Evolutionary conservation across 2,888 invertebrate species (phyloP).

Genomic region (Blastobasis adustella): DNA sequence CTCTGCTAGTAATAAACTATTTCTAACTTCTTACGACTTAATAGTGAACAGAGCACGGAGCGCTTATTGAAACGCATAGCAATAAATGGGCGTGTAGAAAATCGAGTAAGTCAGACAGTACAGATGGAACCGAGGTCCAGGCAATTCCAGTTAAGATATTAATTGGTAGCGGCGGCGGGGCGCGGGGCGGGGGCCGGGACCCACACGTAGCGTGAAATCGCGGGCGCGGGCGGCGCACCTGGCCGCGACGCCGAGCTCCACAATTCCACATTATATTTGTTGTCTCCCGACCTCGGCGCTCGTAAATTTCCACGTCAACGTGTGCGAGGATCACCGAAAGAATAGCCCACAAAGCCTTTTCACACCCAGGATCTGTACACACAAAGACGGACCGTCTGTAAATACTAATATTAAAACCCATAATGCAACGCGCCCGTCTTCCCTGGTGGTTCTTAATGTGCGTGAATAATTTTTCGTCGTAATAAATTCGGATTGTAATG

Average conservation of each 20-base stretch:
- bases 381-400: constrained; percentile 48
- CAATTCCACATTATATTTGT: constrained; percentile 59
- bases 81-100: constrained; percentile 43
- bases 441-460: constrained; percentile 51
- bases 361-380: constrained; percentile 51
- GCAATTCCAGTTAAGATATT: constrained; percentile 64
- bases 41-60: constrained; percentile 36
- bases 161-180: constrained; percentile 46
- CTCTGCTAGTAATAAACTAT: neutral
- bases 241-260: constrained; percentile 39
- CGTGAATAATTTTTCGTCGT: constrained; percentile 70
- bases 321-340: constrained; percentile 70
- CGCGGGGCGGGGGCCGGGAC: constrained; percentile 33
- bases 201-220: constrained; percentile 72
- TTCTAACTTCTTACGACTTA: constrained; percentile 19
- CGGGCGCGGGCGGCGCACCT: constrained; percentile 60
- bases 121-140: constrained; percentile 36
- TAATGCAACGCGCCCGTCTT: constrained; percentile 40
- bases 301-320: constrained; percentile 73
- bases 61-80: constrained; percentile 40
- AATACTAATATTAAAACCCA: constrained; percentile 36
- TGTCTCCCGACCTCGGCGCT: constrained; percentile 70
- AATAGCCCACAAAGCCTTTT: constrained; percentile 64
- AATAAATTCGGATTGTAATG: constrained; percentile 71
- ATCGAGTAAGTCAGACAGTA: constrained; percentile 34